phyloP scores from a whole-genome alignment of 2,113 vertebrate species.

The Carassius carassius region DNA sequence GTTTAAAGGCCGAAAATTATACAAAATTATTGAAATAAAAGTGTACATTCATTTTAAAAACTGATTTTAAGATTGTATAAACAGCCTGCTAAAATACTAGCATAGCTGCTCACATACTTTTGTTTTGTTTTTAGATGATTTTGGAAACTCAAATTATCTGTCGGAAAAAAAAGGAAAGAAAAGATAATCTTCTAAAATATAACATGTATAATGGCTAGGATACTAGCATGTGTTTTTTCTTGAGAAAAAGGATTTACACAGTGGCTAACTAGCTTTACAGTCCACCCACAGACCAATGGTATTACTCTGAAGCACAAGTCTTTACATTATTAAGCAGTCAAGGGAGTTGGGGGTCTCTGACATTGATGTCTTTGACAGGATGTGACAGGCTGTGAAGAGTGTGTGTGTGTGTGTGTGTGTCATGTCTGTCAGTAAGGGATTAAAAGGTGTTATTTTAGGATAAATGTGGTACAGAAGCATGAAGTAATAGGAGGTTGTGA shows the following conservation, averaged over 20 bases:
- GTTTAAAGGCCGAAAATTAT: slow-evolving; percentile 46
- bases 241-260: not conserved
- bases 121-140: no score
- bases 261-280: not conserved
- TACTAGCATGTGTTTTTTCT: not conserved
- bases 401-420: not conserved
- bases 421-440: slow-evolving; percentile 2
- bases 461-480: not conserved
- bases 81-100: not conserved
- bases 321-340: slow-evolving; percentile 32
- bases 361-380: slow-evolving; percentile 21
- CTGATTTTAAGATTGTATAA: not conserved
- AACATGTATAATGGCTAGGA: not conserved
- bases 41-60: not conserved
- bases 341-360: slow-evolving; percentile 3
- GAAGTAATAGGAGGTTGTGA: not conserved
- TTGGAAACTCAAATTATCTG: no score
- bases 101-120: not conserved
- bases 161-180: not conserved
- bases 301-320: slow-evolving; percentile 1
- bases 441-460: slow-evolving; percentile 2
- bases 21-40: not conserved
- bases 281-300: slow-evolving; percentile 10
- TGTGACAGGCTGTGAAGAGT: slow-evolving; percentile 3
- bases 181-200: not conserved